Base-by-base conservation (phyloP, 1,140 invertebrate species). In the Paraescarpia echinospica region DNA sequence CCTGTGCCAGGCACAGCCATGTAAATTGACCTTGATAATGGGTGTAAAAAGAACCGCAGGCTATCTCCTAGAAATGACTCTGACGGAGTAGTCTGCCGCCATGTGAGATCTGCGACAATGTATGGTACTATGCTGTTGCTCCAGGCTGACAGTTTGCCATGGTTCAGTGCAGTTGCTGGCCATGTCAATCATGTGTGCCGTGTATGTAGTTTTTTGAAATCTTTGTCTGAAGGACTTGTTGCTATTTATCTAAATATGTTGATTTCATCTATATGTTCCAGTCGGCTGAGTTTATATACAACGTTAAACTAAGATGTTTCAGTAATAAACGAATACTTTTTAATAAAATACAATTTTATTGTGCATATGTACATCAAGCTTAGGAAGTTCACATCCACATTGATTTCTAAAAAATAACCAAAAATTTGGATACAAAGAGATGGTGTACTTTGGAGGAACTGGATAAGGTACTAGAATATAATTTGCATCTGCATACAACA, bases 21-120 rank as follows among this genome's bases (percentile, higher is more conserved):
- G 59, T 77, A 77, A 77, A 77, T 77, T 77, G 59, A 77, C 59
- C 59, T 77, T 77, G 59, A 77, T 77, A 77, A 77, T 77, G 59
- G 59, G 59, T 77, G 59, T 77, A 77, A 77, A 77, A 77, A 77
- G 59, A 77, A 77, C 14, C 59, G 59, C 41, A 41, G 41, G 41
- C 59, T 77, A 77, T 77, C 59, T 77, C 59, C 59, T 77, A 77
- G 59, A 77, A 77, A 77, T 77, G 59, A 41, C 41, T 41, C 41
- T 41, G 41, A 77, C 59, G 22, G 59, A 27, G n/a, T n/a, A n/a
- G 59, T 77, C 59, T 77, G 59, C 59, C 27, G 59, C 59, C 12
- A 27, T 27, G 59, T 77, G 59, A 77, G 59, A 77, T 77, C 59
- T 77, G 27, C 27, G 59, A 77, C 59, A 77, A 77, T 18, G 22